These are phyloP conservation scores for Drosophila repleta DNA, from an alignment of 1,140 invertebrate species.

Conservation along the genomic window DNA sequence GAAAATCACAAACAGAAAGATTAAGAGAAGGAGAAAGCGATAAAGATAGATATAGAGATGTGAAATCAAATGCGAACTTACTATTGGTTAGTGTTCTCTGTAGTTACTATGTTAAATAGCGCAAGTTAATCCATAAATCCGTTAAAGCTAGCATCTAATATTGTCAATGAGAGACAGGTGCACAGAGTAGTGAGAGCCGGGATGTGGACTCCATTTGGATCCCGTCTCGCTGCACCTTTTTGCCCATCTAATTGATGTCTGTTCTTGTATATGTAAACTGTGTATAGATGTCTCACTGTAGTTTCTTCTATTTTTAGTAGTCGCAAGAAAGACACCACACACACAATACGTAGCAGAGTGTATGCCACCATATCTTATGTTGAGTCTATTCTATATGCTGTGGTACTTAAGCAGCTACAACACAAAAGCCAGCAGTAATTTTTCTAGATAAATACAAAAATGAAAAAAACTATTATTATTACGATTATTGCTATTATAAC, in stretches of 20 bases:
- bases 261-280: slow-evolving; percentile 64
- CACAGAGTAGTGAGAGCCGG: slow-evolving; percentile 24
- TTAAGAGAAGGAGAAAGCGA: background rate
- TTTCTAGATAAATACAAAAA: slow-evolving; percentile 37
- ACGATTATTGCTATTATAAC: slow-evolving; percentile 73
- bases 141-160: slow-evolving; percentile 16
- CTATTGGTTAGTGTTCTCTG: slow-evolving; percentile 66
- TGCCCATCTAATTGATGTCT: slow-evolving; percentile 32
- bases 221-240: slow-evolving; percentile 27
- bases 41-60: background rate
- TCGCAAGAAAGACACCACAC: slow-evolving; percentile 54
- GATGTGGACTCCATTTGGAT: background rate
- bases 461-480: slow-evolving; percentile 67
- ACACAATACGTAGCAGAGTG: slow-evolving; percentile 37
- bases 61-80: slow-evolving; percentile 41
- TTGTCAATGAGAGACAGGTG: slow-evolving; percentile 23
- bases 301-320: slow-evolving; percentile 20
- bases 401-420: slow-evolving; percentile 73
- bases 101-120: slow-evolving; percentile 76
- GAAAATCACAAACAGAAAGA: slow-evolving; percentile 4
- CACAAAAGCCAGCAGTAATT: slow-evolving; percentile 51
- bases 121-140: slow-evolving; percentile 63
- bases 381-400: slow-evolving; percentile 66
- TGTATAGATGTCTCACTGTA: slow-evolving; percentile 54
- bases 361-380: slow-evolving; percentile 67